Percentiles rank a stretch among this genome's conserved stretches.
Conservation (phyloP, 1,140 invertebrate species). For the Bombus impatiens region DNA sequence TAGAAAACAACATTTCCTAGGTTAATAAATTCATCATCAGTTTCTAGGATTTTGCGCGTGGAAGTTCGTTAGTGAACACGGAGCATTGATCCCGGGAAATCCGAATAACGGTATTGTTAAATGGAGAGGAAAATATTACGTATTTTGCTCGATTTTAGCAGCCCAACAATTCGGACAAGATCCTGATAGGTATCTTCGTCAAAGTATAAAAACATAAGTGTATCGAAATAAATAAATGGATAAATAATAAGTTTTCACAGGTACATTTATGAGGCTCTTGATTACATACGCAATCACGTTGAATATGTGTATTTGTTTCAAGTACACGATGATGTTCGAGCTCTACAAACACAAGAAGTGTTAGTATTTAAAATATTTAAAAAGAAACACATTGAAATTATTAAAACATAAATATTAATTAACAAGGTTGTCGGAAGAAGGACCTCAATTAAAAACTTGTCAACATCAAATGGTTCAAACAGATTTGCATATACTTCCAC, state of each 20-base stretch:
- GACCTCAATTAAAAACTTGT: slow-evolving; percentile 51
- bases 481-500: slow-evolving; percentile 85
- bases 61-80: slow-evolving; percentile 83
- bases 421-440: slow-evolving; percentile 59
- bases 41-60: slow-evolving; percentile 87
- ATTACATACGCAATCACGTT: slow-evolving; percentile 83
- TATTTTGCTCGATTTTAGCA: slow-evolving; percentile 83
- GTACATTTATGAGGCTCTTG: slow-evolving; percentile 82
- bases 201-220: neutral
- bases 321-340: slow-evolving; percentile 82
- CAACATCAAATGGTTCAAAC: slow-evolving; percentile 87
- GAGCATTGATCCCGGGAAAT: slow-evolving; percentile 86
- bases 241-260: slow-evolving; percentile 73
- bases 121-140: slow-evolving; percentile 83
- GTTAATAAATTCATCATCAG: slow-evolving; percentile 75
- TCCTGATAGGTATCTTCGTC: slow-evolving; percentile 82
- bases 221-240: neutral
- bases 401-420: neutral
- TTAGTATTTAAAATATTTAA: slow-evolving; percentile 58
- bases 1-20: neutral
- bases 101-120: slow-evolving; percentile 85
- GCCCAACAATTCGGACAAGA: slow-evolving; percentile 84
- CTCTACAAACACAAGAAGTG: slow-evolving; percentile 77
- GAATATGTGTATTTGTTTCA: slow-evolving; percentile 85
- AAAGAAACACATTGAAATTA: neutral